Evolutionary conservation across 1,140 invertebrate genomes (phyloP).

Genomic region (Pseudomyrmex cubaensis): DNA sequence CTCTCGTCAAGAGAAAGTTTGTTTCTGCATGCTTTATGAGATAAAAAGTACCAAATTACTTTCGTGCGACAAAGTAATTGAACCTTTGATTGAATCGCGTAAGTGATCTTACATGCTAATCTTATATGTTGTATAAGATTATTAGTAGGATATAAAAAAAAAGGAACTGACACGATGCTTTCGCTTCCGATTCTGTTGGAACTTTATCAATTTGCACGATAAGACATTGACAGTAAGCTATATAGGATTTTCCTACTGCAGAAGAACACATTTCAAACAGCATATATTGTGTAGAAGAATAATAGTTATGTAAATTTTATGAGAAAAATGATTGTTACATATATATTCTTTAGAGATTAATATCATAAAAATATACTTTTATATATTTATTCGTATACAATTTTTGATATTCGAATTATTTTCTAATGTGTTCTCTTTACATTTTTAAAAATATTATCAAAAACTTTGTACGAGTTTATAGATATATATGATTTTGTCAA

Average conservation of each 20-base stretch:
- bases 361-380: too few relatives aligned
- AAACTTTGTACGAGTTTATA: too few relatives aligned
- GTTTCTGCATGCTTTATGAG: conserved; percentile 63
- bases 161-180: conserved; percentile 53
- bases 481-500: neutral
- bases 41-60: conserved; percentile 50
- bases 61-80: conserved; percentile 42
- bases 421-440: too few relatives aligned
- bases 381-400: too few relatives aligned
- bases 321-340: too few relatives aligned
- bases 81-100: conserved; percentile 31
- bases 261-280: too few relatives aligned
- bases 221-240: neutral
- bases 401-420: too few relatives aligned
- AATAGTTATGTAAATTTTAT: too few relatives aligned
- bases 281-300: too few relatives aligned
- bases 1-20: neutral
- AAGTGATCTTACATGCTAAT: conserved; percentile 57
- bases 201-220: conserved; percentile 29
- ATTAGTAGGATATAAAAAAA: conserved; percentile 62
- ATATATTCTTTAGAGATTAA: too few relatives aligned
- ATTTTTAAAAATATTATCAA: too few relatives aligned
- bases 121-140: conserved; percentile 67
- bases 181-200: conserved; percentile 33
- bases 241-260: too few relatives aligned